Evolutionary conservation across 1,140 invertebrate species (phyloP), one percentile per base, ranked within the genome.

Genomic region (Orius laevigatus): DNA sequence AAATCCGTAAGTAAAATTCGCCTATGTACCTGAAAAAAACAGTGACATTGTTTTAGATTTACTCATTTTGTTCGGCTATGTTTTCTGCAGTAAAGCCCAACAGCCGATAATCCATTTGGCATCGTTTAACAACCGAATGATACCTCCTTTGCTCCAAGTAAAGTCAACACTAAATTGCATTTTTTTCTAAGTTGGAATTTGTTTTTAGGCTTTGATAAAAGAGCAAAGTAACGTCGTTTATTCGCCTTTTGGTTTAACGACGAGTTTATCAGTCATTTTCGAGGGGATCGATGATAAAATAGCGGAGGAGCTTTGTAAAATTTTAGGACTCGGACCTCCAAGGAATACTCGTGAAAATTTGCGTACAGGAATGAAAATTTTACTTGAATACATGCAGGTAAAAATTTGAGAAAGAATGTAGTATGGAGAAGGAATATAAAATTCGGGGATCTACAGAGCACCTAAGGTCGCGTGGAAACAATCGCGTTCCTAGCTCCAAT

Each of bases 171-270:
- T n/a, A n/a, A 25, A 25, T 25, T 25, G 25, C 25, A 25, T 25
- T 25, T n/a, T n/a, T n/a, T n/a, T n/a, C n/a, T n/a, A n/a, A n/a
- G n/a, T n/a, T n/a, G 25, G 25, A 25, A 25, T n/a, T n/a, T 25
- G 25, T 25, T 8, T 25, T 4, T 25, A 25, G 25, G 25, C 25
- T 3, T 25, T 25, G 8, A 8, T 25, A 25, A 25, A 25, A 25
- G 52, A 45, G 14, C 18, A 48, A 39, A 58, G 57, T 11, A 62
- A 63, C 45, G 31, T 60, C 32, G 56, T 63, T 2, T 51, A 60
- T 32, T 52, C 60, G 1, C 59, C 61, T 9, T 60, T 61, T 19
- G 59, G 58, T 11, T 43, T 61, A n/a, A 52, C 61, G 0, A 56
- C 55, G 14, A 60, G 52, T 43, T 18, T 62, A 1, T 57, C 57